Conservation (phyloP, 1,140 invertebrate species). For the Drosophila sturtevanti region DNA sequence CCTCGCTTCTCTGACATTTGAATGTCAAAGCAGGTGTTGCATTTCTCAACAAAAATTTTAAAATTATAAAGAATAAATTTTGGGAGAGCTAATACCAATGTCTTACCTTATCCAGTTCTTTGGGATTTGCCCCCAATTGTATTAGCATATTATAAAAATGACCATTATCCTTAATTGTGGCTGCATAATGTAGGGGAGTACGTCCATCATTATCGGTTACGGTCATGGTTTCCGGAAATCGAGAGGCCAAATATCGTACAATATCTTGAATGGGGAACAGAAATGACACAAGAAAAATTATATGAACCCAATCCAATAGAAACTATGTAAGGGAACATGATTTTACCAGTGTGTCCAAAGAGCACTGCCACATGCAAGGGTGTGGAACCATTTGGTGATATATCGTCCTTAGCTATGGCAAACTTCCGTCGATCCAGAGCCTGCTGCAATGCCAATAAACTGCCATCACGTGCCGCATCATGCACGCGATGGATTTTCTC, state of each 20-base stretch:
- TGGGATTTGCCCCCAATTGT: constrained; percentile 92
- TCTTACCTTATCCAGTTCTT: constrained; percentile 91
- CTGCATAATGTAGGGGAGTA: constrained; percentile 95
- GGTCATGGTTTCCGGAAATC: constrained; percentile 93
- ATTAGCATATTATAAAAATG: constrained; percentile 94
- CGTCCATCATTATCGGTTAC: constrained; percentile 90
- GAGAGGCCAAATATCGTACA: constrained; percentile 86
- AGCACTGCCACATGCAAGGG: constrained; percentile 96
- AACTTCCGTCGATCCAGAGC: constrained; percentile 95
- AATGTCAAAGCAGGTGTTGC: constrained; percentile 55
- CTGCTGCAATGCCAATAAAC: constrained; percentile 91
- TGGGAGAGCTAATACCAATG: neutral
- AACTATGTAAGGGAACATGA: neutral
- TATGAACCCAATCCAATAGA: neutral
- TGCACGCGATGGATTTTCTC: constrained; percentile 95
- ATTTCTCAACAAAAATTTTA: constrained; percentile 33
- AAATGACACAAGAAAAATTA: constrained; percentile 15
- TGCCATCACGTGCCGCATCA: constrained; percentile 92
- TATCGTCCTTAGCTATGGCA: constrained; percentile 91
- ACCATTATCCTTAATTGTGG: constrained; percentile 92
- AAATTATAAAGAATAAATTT: neutral
- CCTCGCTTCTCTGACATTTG: constrained; percentile 26
- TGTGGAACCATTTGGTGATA: constrained; percentile 93
- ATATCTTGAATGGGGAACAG: constrained; percentile 70
- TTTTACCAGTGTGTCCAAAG: constrained; percentile 88